A percentile compares a stretch with the other conserved stretches of the same genome.
phyloP scores from a whole-genome alignment of 2,888 invertebrate genomes.

The Meiosimyza decipiens region DNA sequence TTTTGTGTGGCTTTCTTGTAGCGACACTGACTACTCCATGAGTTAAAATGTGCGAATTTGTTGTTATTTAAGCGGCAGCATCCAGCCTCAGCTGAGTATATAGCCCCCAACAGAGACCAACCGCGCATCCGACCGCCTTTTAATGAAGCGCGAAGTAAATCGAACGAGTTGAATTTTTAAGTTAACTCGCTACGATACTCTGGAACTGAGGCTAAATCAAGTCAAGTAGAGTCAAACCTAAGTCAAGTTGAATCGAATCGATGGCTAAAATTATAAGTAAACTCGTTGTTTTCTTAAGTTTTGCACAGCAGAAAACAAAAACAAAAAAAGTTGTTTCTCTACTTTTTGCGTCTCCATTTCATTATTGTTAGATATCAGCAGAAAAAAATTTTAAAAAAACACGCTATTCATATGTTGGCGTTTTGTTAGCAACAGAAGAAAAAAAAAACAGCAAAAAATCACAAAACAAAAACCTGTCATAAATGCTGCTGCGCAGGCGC shows the following conservation, averaged over 20 bases:
- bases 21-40: not conserved
- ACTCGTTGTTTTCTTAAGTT: not conserved
- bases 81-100: not conserved
- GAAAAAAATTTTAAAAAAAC: no score
- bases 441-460: no score
- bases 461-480: no score
- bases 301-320: not conserved
- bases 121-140: constrained; percentile 62
- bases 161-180: constrained; percentile 50
- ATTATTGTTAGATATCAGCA: not conserved
- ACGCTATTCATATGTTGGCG: no score
- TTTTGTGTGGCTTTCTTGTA: no score
- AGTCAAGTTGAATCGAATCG: no score
- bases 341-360: constrained; percentile 27
- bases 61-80: constrained; percentile 44
- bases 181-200: not conserved
- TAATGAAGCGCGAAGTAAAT: constrained; percentile 67
- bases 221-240: not conserved
- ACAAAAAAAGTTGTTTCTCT: constrained; percentile 27
- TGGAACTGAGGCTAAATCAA: not conserved
- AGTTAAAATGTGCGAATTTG: constrained; percentile 57
- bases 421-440: no score
- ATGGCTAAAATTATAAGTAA: no score
- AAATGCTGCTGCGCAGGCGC: no score
- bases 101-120: constrained; percentile 40